These are phyloP conservation scores for Rana temporaria DNA, from an alignment of 2,113 vertebrate species.

Conservation along the genomic window DNA sequence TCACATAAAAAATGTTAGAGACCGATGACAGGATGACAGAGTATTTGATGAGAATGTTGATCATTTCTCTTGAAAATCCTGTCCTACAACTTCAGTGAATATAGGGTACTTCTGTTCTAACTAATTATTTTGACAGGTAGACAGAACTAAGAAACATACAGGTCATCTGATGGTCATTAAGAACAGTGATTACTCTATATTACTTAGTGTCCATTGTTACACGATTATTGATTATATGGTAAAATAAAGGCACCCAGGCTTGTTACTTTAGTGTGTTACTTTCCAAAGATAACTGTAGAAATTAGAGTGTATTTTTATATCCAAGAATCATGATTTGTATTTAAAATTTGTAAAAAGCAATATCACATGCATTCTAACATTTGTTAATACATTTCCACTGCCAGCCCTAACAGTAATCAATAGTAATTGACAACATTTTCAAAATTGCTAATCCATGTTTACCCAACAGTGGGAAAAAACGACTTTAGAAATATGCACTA, in stretches of 20 bases:
- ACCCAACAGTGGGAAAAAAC: no score
- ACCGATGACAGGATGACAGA: not conserved
- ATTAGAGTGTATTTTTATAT: no score
- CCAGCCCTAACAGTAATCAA: no score
- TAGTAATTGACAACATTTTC: no score
- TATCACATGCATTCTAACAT: no score
- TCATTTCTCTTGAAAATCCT: constrained; percentile 1
- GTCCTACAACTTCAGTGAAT: not conserved
- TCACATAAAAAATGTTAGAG: not conserved
- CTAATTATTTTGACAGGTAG: constrained; percentile 7
- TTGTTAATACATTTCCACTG: no score
- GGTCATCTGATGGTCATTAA: not conserved
- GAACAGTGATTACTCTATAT: not conserved
- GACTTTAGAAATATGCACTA: no score
- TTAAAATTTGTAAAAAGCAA: no score
- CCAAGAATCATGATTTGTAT: no score
- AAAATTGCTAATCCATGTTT: no score
- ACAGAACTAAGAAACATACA: not conserved
- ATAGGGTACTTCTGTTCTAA: not conserved
- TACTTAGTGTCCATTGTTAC: not conserved
- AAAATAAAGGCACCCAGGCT: not conserved
- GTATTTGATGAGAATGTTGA: constrained; percentile 3
- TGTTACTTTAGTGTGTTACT: no score
- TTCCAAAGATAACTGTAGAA: no score
- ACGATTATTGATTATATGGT: not conserved